Base-by-base conservation (phyloP, 2,113 vertebrate species). In the Emydocephalus ijimae region DNA sequence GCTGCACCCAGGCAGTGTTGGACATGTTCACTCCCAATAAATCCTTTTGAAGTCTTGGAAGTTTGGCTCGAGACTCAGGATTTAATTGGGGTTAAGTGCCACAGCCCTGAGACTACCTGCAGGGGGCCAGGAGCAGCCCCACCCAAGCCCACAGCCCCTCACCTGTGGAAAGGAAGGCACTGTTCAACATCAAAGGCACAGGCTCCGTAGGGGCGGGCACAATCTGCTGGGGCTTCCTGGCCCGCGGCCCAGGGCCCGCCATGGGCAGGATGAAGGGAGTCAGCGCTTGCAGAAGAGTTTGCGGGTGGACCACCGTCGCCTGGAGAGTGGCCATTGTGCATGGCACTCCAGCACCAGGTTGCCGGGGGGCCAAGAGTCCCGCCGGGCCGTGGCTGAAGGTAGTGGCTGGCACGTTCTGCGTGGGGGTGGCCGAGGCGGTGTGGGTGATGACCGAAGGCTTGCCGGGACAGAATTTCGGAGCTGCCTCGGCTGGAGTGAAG, bases 361-460 rank as follows among this genome's bases (percentile, higher is more conserved):
- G 98, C 91, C 93, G 97, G 0, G 97, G 94, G 2, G 97, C 96
- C 93, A 98, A 92, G 64, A 97, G 91, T 5, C 98, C 98, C 52
- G 97, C 97, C 90, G 98, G 97, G 95, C 96, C 97, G 93, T 98
- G 98, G 96, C 98, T 98, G 95, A 98, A 98, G 95, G 98, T 98
- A 94, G 98, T 97, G 95, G 98, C 97, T 1, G 98, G 96, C 20
- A 98, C 96, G 0, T 97, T 98, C 3, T 98, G 97, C 6, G 98
- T 98, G 89, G 98, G 96, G 0, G 98, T 96, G 21, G 98, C 97
- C 0, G 98, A 98, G n/a, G 98, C 98, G 0, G 98, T 98, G 97
- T 98, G 98, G 7, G 98, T 98, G 92, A 98, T 98, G 92, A 98
- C 98, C 0, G 96, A 96, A 0, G 96, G 94, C n/a, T 97, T 98